Evolutionary conservation across 2,888 invertebrate species (phyloP), one percentile per base, ranked within the genome.

Genomic region (Hipparchia sbordonii): DNA sequence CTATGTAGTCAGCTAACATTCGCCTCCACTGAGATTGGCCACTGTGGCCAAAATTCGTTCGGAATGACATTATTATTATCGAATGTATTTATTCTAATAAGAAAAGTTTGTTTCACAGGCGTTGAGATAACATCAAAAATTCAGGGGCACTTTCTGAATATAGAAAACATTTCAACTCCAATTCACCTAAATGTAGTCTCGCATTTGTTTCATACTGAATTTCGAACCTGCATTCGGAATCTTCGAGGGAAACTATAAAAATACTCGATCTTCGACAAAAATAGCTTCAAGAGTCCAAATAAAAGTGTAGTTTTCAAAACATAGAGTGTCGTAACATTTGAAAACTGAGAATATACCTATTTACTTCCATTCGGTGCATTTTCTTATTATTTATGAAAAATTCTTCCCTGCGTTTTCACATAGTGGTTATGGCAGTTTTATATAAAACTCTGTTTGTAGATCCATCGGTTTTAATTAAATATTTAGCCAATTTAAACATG

Each of bases 131-230:
- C 48, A 72, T 74, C 71, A 74, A 75, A 72, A 74, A 69, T 76
- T 59, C 66, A 74, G 70, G 70, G 70, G 54, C 74, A 72, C 67
- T 72, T 70, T 69, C 52, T 33, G 69, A 23, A 70, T 75, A 72
- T 74, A 66, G 60, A 23, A 69, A 75, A 75, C 65, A 75, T 73
- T 75, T 75, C 57, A 59, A 68, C 63, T 76, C 62, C 69, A 74
- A 69, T 74, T 68, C 67, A 67, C 62, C 52, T 57, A 67, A 74
- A 72, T 51, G 65, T 72, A 67, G 69, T 67, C 59, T 74, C 45
- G 33, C 57, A 67, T 74, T 73, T 78, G 77, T 78, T 78, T 78
- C 70, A 72, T 76, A 77, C 77, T 75, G 77, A 78, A 75, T 75
- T 78, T 72, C 65, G 72, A 78, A 75, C 71, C 69, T 67, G 73